Percentiles rank a stretch among this genome's conserved stretches.
Evolutionary conservation across 2,113 vertebrate species (phyloP).

Genomic region (Corapipo altera): DNA sequence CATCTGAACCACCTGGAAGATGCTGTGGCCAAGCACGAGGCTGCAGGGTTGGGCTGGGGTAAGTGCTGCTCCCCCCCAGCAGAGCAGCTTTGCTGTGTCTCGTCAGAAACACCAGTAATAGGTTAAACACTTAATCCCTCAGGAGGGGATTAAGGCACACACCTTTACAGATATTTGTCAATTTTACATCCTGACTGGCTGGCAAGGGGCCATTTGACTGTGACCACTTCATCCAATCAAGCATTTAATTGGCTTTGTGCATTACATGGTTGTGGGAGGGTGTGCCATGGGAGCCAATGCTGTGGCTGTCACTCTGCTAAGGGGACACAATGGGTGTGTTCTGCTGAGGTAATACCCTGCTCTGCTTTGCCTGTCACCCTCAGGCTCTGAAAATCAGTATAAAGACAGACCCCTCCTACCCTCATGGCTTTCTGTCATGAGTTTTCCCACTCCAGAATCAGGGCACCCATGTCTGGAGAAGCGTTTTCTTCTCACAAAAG

Average conservation of each 20-base stretch:
- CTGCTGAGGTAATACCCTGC: neutral
- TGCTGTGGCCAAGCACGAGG: neutral
- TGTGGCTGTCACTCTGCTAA: neutral
- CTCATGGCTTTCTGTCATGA: neutral
- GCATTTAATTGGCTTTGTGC: constrained; percentile 50
- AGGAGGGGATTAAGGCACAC: constrained; percentile 4
- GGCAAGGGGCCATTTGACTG: neutral
- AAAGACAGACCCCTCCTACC: neutral
- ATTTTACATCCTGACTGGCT: neutral
- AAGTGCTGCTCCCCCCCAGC: neutral
- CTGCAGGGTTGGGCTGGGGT: neutral
- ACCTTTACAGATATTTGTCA: neutral
- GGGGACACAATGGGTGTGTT: neutral
- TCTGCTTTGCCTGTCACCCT: neutral
- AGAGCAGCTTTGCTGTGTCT: neutral
- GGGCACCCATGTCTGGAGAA: neutral
- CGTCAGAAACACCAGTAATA: neutral
- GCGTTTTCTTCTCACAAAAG: neutral
- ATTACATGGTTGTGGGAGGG: neutral
- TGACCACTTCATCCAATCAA: constrained; percentile 18
- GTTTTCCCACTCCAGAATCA: neutral
- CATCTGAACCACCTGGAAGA: neutral
- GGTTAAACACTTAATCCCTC: constrained; percentile 17
- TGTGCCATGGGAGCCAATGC: neutral
- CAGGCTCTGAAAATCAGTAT: neutral